phyloP scores from a whole-genome alignment of 2,888 invertebrate species.

The Panopea generosa region DNA sequence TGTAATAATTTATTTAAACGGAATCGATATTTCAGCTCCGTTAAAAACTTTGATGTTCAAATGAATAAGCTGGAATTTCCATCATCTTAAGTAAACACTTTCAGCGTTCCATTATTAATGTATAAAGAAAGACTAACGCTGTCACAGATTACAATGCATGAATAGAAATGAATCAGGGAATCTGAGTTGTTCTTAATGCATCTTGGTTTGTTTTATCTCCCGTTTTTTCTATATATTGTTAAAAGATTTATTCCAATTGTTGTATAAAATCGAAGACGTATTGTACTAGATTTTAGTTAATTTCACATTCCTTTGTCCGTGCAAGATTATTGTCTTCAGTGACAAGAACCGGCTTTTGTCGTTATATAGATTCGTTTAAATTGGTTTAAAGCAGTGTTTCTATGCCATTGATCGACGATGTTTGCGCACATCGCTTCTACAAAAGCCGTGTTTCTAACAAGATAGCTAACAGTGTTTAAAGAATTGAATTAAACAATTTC shows the following conservation, averaged over 20 bases:
- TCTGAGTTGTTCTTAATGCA: conserved; percentile 42
- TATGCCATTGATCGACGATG: conserved; percentile 49
- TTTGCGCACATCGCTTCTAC: conserved; percentile 50
- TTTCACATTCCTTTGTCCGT: conserved; percentile 56
- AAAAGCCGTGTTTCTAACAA: conserved; percentile 34
- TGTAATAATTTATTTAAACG: neutral
- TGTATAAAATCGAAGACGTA: conserved; percentile 44
- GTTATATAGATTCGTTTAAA: conserved; percentile 28
- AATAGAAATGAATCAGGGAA: conserved; percentile 38
- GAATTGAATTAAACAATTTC: conserved; percentile 41
- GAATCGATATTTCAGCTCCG: conserved; percentile 39
- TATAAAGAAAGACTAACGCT: conserved; percentile 54
- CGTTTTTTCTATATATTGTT: conserved; percentile 47
- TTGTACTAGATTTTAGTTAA: conserved; percentile 57
- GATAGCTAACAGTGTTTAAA: conserved; percentile 32
- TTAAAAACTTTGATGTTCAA: conserved; percentile 41
- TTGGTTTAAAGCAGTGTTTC: conserved; percentile 35
- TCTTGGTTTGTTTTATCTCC: conserved; percentile 55
- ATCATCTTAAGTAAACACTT: conserved; percentile 64
- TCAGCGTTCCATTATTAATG: conserved; percentile 40
- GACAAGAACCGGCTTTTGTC: conserved; percentile 45
- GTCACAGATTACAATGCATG: conserved; percentile 42
- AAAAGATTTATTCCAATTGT: conserved; percentile 59
- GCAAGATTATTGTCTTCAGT: conserved; percentile 55
- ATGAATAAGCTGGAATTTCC: conserved; percentile 52